These are phyloP conservation scores for Athripsodes cinereus DNA, from an alignment of 2,888 invertebrate species.

Conservation along the genomic window DNA sequence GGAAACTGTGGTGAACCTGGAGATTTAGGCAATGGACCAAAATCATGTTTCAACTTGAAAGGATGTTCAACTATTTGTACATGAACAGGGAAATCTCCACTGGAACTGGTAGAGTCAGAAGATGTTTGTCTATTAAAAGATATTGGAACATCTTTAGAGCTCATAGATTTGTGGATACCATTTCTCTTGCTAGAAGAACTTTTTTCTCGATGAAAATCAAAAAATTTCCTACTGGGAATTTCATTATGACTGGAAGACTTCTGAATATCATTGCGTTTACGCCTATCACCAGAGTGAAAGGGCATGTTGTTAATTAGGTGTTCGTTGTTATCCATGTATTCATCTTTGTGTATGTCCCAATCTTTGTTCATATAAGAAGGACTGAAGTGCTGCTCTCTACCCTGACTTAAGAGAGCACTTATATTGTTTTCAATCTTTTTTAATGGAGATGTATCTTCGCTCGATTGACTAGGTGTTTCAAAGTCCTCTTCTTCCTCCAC, in stretches of 20 bases:
- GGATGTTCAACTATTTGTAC: constrained; percentile 62
- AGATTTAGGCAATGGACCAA: constrained; percentile 46
- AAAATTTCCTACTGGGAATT: constrained; percentile 49
- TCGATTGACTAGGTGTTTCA: constrained; percentile 56
- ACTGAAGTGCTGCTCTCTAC: constrained; percentile 51
- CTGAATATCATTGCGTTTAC: constrained; percentile 52
- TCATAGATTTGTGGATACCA: constrained; percentile 69
- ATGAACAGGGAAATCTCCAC: constrained; percentile 53
- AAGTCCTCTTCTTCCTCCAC: constrained; percentile 67
- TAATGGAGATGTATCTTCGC: constrained; percentile 59
- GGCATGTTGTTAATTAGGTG: constrained; percentile 49
- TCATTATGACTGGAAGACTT: constrained; percentile 59
- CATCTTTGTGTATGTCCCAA: constrained; percentile 54
- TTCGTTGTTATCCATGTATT: constrained; percentile 51
- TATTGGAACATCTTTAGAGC: constrained; percentile 64
- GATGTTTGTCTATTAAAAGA: constrained; percentile 50
- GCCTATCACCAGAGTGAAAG: constrained; percentile 50
- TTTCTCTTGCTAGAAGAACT: constrained; percentile 48
- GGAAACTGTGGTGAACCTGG: constrained; percentile 58
- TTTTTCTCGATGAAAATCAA: constrained; percentile 47
- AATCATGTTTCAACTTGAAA: constrained; percentile 41
- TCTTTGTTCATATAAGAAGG: constrained; percentile 51
- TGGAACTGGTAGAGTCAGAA: constrained; percentile 48
- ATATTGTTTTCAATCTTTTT: constrained; percentile 68
- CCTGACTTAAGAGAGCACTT: constrained; percentile 59